These are phyloP conservation scores for Opisthograptis luteolata DNA, from an alignment of 2,888 invertebrate genomes.

Conservation along the genomic window DNA sequence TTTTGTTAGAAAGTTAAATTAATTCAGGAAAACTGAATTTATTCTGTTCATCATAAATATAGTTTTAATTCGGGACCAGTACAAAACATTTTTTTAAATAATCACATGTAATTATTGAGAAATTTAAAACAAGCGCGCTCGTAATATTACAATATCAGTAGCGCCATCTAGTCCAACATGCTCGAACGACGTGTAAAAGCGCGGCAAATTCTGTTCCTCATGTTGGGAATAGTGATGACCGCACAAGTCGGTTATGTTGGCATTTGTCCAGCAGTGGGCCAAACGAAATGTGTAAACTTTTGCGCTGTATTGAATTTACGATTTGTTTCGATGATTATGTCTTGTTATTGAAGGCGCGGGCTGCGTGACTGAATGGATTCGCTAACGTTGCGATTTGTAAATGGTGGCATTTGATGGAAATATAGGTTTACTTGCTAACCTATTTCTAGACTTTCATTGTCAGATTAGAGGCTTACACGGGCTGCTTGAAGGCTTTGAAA, in stretches of 20 bases:
- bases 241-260: slow-evolving; percentile 26
- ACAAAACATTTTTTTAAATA: background rate
- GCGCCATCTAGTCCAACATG: slow-evolving; percentile 28
- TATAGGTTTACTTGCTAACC: background rate
- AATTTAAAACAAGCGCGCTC: too few species aligned
- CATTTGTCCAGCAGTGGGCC: slow-evolving; percentile 30
- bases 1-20: too few species aligned
- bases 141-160: background rate
- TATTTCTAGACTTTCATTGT: too few species aligned
- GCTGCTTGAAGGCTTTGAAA: too few species aligned
- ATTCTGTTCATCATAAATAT: too few species aligned
- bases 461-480: too few species aligned
- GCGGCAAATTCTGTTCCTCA: slow-evolving; percentile 26
- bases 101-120: too few species aligned
- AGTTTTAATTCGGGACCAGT: background rate
- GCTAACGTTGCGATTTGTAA: background rate
- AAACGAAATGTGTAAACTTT: slow-evolving; percentile 22
- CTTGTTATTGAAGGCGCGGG: slow-evolving; percentile 19
- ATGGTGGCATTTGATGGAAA: background rate
- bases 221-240: slow-evolving; percentile 33
- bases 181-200: slow-evolving; percentile 19
- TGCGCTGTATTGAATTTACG: slow-evolving; percentile 20
- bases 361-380: slow-evolving; percentile 28
- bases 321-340: slow-evolving; percentile 18
- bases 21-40: too few species aligned